A percentile compares a stretch with the other conserved stretches of the same genome.
Conservation (phyloP, 2,888 invertebrate species). For the Tetragnatha montana region DNA sequence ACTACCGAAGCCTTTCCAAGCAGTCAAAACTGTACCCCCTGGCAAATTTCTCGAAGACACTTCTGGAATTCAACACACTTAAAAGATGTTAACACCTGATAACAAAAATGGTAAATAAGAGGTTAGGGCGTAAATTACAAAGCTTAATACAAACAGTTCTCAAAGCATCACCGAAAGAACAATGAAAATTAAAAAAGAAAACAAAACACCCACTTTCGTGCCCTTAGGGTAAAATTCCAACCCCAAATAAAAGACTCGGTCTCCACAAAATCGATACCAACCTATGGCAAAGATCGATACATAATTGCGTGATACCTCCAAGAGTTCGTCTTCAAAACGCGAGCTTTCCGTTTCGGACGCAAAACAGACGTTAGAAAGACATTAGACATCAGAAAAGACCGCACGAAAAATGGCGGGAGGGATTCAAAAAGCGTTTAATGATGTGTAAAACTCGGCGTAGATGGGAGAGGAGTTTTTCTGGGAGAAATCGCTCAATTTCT, state of each 20-base stretch:
- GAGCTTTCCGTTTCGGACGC: not conserved
- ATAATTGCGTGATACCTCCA: not conserved
- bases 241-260: not conserved
- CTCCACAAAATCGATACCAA: not conserved
- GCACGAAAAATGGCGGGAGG: not conserved
- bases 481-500: not conserved
- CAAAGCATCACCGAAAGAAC: no score
- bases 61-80: no score
- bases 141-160: no score
- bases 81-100: no score
- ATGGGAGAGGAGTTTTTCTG: not conserved
- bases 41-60: no score
- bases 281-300: not conserved
- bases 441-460: not conserved
- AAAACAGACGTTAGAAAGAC: constrained; percentile 1
- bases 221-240: no score
- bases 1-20: no score
- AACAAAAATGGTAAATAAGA: no score
- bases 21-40: no score
- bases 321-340: not conserved
- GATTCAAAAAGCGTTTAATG: not conserved
- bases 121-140: no score
- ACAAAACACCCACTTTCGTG: no score
- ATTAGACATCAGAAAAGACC: not conserved
- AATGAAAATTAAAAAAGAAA: no score